Conservation (phyloP, 2,797 vertebrate genomes). For the Diceros bicornis region DNA sequence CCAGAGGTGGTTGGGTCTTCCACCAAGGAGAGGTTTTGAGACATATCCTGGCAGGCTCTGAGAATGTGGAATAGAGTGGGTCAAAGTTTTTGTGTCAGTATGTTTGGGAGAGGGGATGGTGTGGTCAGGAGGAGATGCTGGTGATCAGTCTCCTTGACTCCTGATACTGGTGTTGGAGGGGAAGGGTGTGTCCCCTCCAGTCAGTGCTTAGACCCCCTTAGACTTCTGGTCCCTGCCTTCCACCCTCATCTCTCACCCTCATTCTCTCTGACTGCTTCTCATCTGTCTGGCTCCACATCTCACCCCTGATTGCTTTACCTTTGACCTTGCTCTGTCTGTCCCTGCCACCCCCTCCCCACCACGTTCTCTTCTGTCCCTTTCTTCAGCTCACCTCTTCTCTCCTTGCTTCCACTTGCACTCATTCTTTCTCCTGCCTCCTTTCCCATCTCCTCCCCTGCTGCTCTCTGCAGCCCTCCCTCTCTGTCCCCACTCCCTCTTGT, state of each 20-base stretch:
- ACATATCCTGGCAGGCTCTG: not conserved
- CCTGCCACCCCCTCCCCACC: not conserved
- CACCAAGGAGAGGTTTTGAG: not conserved
- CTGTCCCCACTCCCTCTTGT: rapidly evolving
- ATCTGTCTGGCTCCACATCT: not conserved
- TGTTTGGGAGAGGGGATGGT: not conserved
- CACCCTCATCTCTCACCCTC: not conserved
- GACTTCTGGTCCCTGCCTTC: not conserved
- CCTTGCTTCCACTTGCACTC: not conserved
- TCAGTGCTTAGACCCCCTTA: not conserved
- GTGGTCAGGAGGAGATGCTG: not conserved
- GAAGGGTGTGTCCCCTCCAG: not conserved
- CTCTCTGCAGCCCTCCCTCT: not conserved
- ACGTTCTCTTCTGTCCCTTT: not conserved
- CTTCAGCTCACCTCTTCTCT: not conserved
- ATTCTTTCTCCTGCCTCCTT: not conserved
- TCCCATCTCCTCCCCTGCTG: not conserved
- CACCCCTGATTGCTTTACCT: not conserved
- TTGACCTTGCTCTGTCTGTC: not conserved
- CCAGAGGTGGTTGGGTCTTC: not conserved
- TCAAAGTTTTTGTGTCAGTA: not conserved
- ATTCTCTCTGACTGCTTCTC: not conserved
- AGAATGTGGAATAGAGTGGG: not conserved
- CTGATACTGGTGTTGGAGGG: not conserved
- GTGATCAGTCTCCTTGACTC: not conserved